phyloP scores from a whole-genome alignment of 2,797 vertebrate genomes.

The Tolypeutes matacus region DNA sequence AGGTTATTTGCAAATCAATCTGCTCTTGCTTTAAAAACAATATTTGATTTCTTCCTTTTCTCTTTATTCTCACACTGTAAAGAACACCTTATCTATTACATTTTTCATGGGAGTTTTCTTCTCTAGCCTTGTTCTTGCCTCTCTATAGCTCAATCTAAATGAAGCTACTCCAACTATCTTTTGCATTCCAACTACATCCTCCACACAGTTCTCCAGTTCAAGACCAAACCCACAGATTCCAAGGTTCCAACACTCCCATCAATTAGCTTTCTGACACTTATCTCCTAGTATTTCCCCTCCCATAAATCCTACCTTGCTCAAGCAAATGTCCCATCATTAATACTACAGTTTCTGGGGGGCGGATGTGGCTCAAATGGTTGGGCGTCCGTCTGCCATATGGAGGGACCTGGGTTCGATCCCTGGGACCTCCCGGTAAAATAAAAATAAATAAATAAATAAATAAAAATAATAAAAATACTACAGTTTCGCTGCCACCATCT shows the following conservation, averaged over 20 bases:
- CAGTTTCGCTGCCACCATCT: too few species aligned
- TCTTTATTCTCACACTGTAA: constrained; percentile 2
- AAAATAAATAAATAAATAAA: too few species aligned
- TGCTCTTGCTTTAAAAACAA: constrained; percentile 1
- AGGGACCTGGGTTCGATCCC: too few species aligned
- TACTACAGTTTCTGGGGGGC: not conserved
- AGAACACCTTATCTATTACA: not conserved
- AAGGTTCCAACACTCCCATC: not conserved
- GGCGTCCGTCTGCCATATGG: too few species aligned
- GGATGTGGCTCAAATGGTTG: too few species aligned
- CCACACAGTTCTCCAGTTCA: not conserved
- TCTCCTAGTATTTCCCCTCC: not conserved
- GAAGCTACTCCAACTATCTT: not conserved
- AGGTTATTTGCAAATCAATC: constrained; percentile 11
- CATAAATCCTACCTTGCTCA: not conserved
- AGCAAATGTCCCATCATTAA: not conserved
- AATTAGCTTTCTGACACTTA: not conserved
- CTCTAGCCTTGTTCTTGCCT: not conserved
- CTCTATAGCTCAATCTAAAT: not conserved
- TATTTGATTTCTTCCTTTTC: constrained; percentile 33
- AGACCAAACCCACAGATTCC: not conserved
- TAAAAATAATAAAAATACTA: too few species aligned
- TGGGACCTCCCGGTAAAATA: too few species aligned
- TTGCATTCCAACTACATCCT: not conserved
- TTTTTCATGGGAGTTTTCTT: not conserved